These are phyloP conservation scores for Eidolon helvum DNA, from an alignment of 2,113 vertebrate genomes.

Conservation along the genomic window DNA sequence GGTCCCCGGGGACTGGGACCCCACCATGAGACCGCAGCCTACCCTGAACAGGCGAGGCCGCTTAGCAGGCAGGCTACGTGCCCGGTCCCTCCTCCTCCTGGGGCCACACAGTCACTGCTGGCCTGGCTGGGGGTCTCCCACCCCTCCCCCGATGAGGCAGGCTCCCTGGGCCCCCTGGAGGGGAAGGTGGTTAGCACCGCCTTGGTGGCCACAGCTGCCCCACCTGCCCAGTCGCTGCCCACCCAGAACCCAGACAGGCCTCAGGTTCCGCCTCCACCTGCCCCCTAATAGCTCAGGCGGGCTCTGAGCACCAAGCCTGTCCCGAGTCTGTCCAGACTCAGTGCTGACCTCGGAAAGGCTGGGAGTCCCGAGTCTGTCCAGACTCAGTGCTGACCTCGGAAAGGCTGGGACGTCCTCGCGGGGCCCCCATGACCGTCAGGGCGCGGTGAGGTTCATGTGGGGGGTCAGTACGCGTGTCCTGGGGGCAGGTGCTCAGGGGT, in stretches of 20 bases:
- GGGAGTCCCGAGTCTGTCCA: too few species aligned
- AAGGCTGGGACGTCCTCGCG: too few species aligned
- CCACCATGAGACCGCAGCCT: not conserved
- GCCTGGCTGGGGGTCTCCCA: not conserved
- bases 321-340: too few species aligned
- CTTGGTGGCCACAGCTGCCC: not conserved
- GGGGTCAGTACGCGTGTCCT: not conserved
- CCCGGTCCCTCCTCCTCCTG: not conserved
- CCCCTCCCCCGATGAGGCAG: not conserved
- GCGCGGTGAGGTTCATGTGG: not conserved
- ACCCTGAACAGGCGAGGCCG: not conserved
- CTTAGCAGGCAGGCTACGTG: not conserved
- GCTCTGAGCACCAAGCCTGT: too few species aligned
- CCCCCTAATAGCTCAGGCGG: not conserved
- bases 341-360: too few species aligned
- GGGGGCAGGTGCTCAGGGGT: not conserved
- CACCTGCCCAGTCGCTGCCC: not conserved
- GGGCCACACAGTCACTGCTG: too few species aligned
- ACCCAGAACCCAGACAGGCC: not conserved
- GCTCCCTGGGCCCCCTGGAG: not conserved
- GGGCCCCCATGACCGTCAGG: accelerated
- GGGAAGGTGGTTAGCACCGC: not conserved
- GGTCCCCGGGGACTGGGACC: not conserved
- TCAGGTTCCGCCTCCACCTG: not conserved
- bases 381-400: too few species aligned